phyloP scores from a whole-genome alignment of 64 coral and sea anemone species.

The Pachyseris speciosa region DNA sequence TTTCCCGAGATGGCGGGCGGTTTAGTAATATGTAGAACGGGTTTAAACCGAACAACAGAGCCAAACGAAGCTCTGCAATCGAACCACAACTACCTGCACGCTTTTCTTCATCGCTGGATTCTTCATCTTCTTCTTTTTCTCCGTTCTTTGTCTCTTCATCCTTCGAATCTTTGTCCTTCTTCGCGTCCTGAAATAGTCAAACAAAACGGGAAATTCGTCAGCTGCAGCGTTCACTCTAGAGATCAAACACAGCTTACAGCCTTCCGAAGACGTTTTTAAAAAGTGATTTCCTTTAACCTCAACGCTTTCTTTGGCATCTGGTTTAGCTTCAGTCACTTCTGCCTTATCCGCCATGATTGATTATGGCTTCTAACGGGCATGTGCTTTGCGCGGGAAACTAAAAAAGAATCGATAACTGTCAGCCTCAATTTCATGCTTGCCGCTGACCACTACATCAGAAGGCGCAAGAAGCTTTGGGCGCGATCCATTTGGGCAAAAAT shows the following conservation, averaged over 20 bases:
- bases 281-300: slow-evolving; percentile 12
- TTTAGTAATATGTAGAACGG: not conserved
- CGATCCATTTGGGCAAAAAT: no score
- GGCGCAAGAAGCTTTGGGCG: not conserved
- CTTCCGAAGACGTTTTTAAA: not conserved
- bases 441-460: not conserved
- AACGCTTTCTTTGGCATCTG: slow-evolving; percentile 8
- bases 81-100: slow-evolving; percentile 48
- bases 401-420: slow-evolving; percentile 40
- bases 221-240: not conserved
- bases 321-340: not conserved
- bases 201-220: not conserved
- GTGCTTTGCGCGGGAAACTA: slow-evolving; percentile 54
- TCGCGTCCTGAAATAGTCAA: not conserved
- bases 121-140: slow-evolving; percentile 59
- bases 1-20: not conserved
- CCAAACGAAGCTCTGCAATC: not conserved
- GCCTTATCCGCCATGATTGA: slow-evolving; percentile 53
- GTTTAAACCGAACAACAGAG: not conserved
- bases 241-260: not conserved
- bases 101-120: slow-evolving; percentile 81
- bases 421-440: slow-evolving; percentile 11
- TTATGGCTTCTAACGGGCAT: slow-evolving; percentile 50
- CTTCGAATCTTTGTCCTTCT: slow-evolving; percentile 52
- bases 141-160: slow-evolving; percentile 33